phyloP scores from a whole-genome alignment of 2,888 invertebrate species.

The Pseudococcus jackbeardsleyi region DNA sequence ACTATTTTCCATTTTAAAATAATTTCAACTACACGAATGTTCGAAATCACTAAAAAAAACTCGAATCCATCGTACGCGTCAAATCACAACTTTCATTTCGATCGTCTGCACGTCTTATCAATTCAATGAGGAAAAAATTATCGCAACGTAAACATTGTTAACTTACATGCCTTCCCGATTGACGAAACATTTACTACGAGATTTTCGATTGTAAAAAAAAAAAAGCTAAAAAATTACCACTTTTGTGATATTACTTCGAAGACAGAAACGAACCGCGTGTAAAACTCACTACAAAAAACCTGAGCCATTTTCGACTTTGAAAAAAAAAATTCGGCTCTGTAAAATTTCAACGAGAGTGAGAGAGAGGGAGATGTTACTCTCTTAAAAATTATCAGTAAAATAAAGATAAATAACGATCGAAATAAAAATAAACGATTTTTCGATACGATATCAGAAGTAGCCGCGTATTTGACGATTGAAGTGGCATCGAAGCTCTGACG shows the following conservation, averaged over 20 bases:
- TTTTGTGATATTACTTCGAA: neutral
- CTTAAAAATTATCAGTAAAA: constrained; percentile 42
- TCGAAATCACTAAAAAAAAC: neutral
- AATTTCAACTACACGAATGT: neutral
- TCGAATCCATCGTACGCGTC: neutral
- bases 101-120: neutral
- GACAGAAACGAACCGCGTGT: neutral
- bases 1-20: neutral
- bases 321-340: neutral
- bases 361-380: constrained; percentile 24
- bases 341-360: neutral
- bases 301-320: neutral
- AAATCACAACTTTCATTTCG: neutral
- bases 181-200: constrained; percentile 45
- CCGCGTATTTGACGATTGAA: neutral
- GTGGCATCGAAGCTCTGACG: neutral
- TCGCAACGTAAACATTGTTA: neutral
- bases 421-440: constrained; percentile 24
- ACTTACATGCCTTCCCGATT: constrained; percentile 36
- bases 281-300: neutral
- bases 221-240: neutral
- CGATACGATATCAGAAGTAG: neutral
- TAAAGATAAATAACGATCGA: constrained; percentile 28
- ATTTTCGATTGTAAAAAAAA: neutral
- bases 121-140: neutral